A percentile compares a stretch with the other conserved stretches of the same genome.
Conservation (phyloP, 2,113 vertebrate species). For the Nesogale talazaci region DNA sequence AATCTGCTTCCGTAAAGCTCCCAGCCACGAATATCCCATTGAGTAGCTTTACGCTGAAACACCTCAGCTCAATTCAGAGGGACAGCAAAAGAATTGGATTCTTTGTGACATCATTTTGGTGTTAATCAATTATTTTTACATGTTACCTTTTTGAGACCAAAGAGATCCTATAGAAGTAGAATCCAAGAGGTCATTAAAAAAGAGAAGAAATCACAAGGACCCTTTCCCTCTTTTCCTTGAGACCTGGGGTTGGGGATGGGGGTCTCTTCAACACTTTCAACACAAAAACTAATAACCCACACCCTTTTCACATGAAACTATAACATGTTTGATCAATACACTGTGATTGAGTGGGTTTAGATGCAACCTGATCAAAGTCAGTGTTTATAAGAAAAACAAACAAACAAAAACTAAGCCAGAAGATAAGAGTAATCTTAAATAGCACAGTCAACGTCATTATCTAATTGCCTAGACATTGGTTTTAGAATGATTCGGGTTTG, state of each 20-base stretch:
- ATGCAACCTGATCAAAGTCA: neutral
- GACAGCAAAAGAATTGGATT: neutral
- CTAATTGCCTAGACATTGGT: neutral
- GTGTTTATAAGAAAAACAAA: neutral
- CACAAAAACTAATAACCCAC: neutral
- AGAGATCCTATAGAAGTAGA: neutral
- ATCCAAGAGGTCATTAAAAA: too few relatives aligned
- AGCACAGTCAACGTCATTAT: neutral
- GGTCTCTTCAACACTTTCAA: fast-evolving
- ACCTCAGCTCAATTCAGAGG: neutral
- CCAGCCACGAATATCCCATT: neutral
- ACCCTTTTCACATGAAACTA: neutral
- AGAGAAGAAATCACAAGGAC: too few relatives aligned
- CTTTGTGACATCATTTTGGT: neutral
- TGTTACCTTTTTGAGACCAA: neutral
- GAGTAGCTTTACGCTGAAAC: neutral
- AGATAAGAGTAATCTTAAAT: fast-evolving
- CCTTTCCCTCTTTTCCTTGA: too few relatives aligned
- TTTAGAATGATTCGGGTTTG: neutral
- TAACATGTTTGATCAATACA: fast-evolving
- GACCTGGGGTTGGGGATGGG: fast-evolving
- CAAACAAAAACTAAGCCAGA: neutral
- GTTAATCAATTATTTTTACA: fast-evolving
- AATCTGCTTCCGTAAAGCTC: neutral
- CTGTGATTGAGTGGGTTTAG: neutral